Conservation (phyloP, 2,888 invertebrate species). For the Catocala fraxini region DNA sequence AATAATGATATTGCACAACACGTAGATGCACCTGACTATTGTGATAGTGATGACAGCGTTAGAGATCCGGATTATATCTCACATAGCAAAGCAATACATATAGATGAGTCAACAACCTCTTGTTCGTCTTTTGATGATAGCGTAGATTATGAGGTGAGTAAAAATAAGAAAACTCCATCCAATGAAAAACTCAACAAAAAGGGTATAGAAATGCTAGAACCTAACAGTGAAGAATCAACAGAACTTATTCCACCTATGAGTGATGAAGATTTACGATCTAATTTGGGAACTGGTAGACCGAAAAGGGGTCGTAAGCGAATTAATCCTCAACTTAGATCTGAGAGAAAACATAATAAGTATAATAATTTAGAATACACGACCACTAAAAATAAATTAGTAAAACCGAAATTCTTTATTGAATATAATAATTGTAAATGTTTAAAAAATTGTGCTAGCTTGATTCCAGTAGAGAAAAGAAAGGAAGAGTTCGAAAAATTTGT, state of each 20-base stretch:
- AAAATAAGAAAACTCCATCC: no score
- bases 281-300: constrained; percentile 20
- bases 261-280: constrained; percentile 18
- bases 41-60: constrained; percentile 21
- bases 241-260: constrained; percentile 16
- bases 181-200: constrained; percentile 7
- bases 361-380: constrained; percentile 27
- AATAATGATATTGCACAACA: constrained; percentile 21
- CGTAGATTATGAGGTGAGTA: background rate
- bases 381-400: constrained; percentile 25
- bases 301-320: constrained; percentile 23
- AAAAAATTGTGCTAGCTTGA: constrained; percentile 31
- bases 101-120: constrained; percentile 25
- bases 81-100: constrained; percentile 11
- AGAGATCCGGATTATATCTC: constrained; percentile 17
- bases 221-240: constrained; percentile 21
- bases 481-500: constrained; percentile 38
- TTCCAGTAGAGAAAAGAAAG: constrained; percentile 33
- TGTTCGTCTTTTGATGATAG: constrained; percentile 21
- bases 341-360: constrained; percentile 24
- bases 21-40: constrained; percentile 15
- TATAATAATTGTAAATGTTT: constrained; percentile 30
- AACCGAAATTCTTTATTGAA: constrained; percentile 28
- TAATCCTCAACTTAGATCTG: constrained; percentile 18
- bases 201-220: constrained; percentile 20